Evolutionary conservation across 1,140 invertebrate species (phyloP).

Genomic region (Nomia melanderi): DNA sequence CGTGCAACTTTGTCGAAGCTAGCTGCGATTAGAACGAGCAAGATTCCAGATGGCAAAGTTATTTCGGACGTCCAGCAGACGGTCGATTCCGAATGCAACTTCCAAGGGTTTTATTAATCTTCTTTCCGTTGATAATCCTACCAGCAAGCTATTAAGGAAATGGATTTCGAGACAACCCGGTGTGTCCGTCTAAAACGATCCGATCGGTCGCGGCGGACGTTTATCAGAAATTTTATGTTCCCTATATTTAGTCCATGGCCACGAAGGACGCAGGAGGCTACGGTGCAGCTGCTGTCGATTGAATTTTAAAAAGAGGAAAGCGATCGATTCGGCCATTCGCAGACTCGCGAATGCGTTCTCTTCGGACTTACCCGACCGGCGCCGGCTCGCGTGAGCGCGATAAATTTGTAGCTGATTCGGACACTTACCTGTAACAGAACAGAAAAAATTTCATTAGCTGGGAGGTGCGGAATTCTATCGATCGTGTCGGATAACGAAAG

Average conservation of each 20-base stretch:
- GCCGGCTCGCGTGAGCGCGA: background rate
- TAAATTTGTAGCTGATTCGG: background rate
- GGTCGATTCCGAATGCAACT: background rate
- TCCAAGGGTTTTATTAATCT: background rate
- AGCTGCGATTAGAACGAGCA: no score
- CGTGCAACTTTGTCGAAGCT: no score
- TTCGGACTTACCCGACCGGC: background rate
- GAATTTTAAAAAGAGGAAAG: background rate
- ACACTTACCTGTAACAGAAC: constrained; percentile 16
- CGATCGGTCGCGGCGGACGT: background rate
- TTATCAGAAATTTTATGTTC: background rate
- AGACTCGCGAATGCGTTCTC: background rate
- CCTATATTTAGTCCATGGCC: background rate
- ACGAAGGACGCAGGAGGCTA: background rate
- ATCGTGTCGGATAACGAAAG: no score
- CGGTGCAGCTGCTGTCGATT: background rate
- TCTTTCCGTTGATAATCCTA: background rate
- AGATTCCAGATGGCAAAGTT: no score
- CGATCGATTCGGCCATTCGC: background rate
- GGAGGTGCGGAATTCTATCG: no score
- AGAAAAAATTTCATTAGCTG: background rate
- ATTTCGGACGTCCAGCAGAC: no score
- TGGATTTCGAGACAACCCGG: background rate
- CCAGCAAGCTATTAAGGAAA: background rate
- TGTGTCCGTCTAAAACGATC: background rate